Evolutionary conservation across 2,113 vertebrate genomes (phyloP), one percentile per base, ranked within the genome.

Genomic region (Tetrao urogallus): DNA sequence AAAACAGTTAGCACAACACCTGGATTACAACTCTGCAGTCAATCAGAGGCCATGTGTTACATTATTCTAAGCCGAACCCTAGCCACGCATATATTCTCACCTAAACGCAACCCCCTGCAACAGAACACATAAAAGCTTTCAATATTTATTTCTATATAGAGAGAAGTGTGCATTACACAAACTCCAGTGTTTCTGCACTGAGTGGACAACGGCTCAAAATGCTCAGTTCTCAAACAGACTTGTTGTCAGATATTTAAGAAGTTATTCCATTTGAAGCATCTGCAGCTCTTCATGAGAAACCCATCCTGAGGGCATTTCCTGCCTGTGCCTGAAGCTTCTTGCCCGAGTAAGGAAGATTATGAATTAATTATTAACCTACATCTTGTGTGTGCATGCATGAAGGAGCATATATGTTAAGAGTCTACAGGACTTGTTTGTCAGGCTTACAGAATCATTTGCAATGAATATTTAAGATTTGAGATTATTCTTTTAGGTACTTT

Each of bases 1-100:
- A 97, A 92, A 96, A 82, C 94, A 94, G 80, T 96, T 95, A 92
- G 65, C 91, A 92, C 72, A 92, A 94, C 96, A 97, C 96, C 96
- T 96, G 95, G 93, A 96, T 94, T 96, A 88, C 71, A 94, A 86
- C 89, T 95, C 85, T 74, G 85, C 91, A 75, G 85, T 94, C 61
- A 52, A 13, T 2, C 4, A 4, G 61, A 81, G 91, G 93, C 95
- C 94, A 92, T 72, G 91, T 94, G 94, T 81, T 94, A 67, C 48
- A 78, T 83, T 92, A 91, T 72, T 83, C 69, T 82, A 91, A 15
- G 1, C 89, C 91, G 89, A 94, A 78, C 72, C 25, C 60, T 19
- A 86, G 71, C 79, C 82, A 74, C 18, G 43, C 69, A 88, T 36
- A 48, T 48, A 83, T 70, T 84, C 61, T 90, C 87, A 82, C 45